These are phyloP conservation scores for Blastobasis lacticolella DNA, from an alignment of 2,888 invertebrate genomes.

Conservation along the genomic window DNA sequence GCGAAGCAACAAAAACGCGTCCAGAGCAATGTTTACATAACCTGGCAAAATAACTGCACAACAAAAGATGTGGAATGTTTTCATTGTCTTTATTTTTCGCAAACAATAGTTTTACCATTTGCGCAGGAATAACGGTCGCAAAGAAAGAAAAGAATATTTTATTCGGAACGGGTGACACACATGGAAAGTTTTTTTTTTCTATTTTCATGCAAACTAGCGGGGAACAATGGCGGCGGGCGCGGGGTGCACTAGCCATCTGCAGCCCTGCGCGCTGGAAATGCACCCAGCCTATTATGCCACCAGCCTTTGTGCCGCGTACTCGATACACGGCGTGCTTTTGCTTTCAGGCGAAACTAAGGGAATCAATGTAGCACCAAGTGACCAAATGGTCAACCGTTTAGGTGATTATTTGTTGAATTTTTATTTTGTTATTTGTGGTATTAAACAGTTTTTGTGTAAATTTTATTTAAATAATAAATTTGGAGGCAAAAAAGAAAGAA, in stretches of 20 bases:
- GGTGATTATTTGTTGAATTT: too few species aligned
- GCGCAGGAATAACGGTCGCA: slow-evolving; percentile 47
- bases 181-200: slow-evolving; percentile 61
- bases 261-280: slow-evolving; percentile 44
- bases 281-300: slow-evolving; percentile 25
- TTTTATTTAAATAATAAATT: too few species aligned
- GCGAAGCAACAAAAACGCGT: slow-evolving; percentile 1
- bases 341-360: too few species aligned
- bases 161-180: slow-evolving; percentile 59
- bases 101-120: slow-evolving; percentile 56
- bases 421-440: too few species aligned
- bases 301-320: too few species aligned
- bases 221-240: slow-evolving; percentile 48
- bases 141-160: slow-evolving; percentile 65
- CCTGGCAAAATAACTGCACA: slow-evolving; percentile 5
- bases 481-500: too few species aligned
- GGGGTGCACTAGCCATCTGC: slow-evolving; percentile 35
- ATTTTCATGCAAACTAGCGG: slow-evolving; percentile 64
- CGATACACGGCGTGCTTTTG: too few species aligned
- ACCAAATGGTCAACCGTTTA: too few species aligned
- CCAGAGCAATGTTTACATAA: slow-evolving; percentile 5
- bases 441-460: too few species aligned
- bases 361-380: too few species aligned
- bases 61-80: slow-evolving; percentile 9
- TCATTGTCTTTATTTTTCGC: slow-evolving; percentile 44